phyloP scores from a whole-genome alignment of 2,113 vertebrate species.

The Lophotis ruficrista region DNA sequence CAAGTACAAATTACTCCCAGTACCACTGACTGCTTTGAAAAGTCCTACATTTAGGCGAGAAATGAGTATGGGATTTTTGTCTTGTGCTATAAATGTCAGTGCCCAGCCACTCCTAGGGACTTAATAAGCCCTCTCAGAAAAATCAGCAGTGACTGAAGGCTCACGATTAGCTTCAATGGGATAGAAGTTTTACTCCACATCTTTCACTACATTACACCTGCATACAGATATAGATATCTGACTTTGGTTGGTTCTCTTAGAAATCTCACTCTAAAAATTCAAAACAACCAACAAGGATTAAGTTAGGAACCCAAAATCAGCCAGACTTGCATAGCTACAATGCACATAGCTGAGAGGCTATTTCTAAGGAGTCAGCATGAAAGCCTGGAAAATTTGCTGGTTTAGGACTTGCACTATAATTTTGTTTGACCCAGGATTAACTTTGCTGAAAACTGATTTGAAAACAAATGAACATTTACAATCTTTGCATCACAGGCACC shows the following conservation, averaged over 20 bases:
- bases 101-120: background rate
- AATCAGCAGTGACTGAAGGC: background rate
- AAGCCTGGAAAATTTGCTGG: background rate
- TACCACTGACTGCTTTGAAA: background rate
- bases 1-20: background rate
- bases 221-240: background rate
- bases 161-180: background rate
- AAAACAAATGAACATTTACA: background rate
- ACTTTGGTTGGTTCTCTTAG: background rate
- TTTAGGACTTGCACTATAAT: background rate
- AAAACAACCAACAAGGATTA: background rate
- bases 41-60: background rate
- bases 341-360: background rate
- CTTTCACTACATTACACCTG: background rate
- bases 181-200: background rate
- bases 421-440: background rate
- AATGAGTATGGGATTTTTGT: background rate
- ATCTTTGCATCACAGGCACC: background rate
- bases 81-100: background rate
- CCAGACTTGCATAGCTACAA: fast-evolving
- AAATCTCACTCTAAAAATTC: background rate
- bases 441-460: background rate
- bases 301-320: background rate
- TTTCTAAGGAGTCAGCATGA: background rate
- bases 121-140: background rate